These are phyloP conservation scores for Thermophis baileyi DNA, from an alignment of 2,113 vertebrate species.

Conservation along the genomic window DNA sequence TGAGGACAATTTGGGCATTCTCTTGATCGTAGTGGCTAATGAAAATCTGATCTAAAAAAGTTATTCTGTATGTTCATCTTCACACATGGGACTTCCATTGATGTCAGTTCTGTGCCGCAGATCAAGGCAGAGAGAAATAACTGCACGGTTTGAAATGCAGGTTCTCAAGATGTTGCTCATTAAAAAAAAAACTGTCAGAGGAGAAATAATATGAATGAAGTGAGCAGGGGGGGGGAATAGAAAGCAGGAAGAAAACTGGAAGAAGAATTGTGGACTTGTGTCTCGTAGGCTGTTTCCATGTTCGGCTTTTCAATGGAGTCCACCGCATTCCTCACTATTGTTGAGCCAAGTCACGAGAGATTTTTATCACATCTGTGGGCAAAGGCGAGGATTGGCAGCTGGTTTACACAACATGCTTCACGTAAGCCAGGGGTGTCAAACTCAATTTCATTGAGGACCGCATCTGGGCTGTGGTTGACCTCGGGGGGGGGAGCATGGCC, in stretches of 20 bases:
- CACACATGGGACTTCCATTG: conserved; percentile 44
- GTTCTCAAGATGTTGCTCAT: conserved; percentile 45
- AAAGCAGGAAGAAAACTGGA: not conserved
- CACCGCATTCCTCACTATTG: not conserved
- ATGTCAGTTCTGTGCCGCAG: conserved; percentile 51
- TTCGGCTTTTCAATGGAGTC: not conserved
- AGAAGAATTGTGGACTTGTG: not conserved
- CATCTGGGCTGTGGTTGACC: no score
- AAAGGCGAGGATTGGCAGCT: not conserved
- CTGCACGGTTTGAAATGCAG: conserved; percentile 48
- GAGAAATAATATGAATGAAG: conserved; percentile 19
- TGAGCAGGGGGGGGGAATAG: not conserved
- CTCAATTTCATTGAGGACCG: no score
- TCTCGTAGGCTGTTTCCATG: not conserved
- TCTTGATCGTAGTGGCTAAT: conserved; percentile 53
- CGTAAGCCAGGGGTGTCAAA: not conserved
- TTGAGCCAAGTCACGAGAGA: not conserved
- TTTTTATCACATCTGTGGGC: not conserved
- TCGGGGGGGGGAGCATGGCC: no score
- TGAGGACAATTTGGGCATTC: conserved; percentile 34
- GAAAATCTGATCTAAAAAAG: conserved; percentile 52
- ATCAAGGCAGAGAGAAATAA: conserved; percentile 52
- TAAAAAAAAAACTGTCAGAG: conserved; percentile 31
- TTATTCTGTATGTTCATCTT: conserved; percentile 56
- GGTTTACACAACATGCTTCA: not conserved